These are phyloP conservation scores for Cremastinae sp. DNA, from an alignment of 2,888 invertebrate species.

Conservation along the genomic window DNA sequence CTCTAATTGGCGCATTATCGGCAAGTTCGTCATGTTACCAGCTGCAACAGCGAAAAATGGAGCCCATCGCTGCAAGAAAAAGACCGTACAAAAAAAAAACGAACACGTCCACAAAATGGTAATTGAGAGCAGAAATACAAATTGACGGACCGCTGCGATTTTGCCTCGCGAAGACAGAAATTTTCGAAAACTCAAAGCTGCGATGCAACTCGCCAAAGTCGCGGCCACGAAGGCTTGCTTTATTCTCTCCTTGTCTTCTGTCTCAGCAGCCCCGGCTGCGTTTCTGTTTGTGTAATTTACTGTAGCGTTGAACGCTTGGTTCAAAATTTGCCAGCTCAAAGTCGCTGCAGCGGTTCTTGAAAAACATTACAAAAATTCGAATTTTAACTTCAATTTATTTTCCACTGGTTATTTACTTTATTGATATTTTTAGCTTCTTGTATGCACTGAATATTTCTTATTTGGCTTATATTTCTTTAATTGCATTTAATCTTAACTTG, in stretches of 20 bases:
- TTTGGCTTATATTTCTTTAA: not conserved
- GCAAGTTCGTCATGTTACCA: conserved; percentile 66
- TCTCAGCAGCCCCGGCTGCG: conserved; percentile 47
- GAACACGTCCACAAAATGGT: not conserved
- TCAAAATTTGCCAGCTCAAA: conserved; percentile 61
- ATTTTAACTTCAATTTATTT: not conserved
- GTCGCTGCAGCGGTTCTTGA: conserved; percentile 57
- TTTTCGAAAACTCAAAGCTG: conserved; percentile 59
- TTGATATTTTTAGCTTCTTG: no score
- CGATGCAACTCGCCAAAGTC: conserved; percentile 60
- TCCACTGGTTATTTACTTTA: no score
- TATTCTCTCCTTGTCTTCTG: conserved; percentile 25
- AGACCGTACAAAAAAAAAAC: not conserved
- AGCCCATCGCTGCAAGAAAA: conserved; percentile 62
- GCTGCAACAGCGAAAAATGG: conserved; percentile 65
- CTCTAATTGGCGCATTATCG: conserved; percentile 66
- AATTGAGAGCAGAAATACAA: not conserved
- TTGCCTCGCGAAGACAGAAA: conserved; percentile 56
- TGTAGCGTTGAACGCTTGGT: conserved; percentile 65
- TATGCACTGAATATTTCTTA: not conserved
- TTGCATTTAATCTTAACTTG: conserved; percentile 59
- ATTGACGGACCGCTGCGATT: conserved; percentile 58
- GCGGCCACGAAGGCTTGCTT: conserved; percentile 63
- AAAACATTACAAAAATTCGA: not conserved
- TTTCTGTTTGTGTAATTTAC: conserved; percentile 67